Conservation (phyloP, 1,140 invertebrate species). For the Triops cancriformis region DNA sequence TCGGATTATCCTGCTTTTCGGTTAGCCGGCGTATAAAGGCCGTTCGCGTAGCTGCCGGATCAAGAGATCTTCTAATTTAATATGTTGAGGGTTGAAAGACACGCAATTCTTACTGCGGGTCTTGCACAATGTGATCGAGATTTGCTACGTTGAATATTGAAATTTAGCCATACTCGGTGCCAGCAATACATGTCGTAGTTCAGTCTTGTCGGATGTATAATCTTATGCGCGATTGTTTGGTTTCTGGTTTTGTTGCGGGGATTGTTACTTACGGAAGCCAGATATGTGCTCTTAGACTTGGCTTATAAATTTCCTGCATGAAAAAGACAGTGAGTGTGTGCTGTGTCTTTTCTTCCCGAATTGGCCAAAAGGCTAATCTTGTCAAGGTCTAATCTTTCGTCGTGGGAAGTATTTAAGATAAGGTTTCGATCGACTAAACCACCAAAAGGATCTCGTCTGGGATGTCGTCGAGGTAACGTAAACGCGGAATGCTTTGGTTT, state of each 20-base stretch:
- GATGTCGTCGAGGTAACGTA: no score
- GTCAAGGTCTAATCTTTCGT: neutral
- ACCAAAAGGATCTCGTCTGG: no score
- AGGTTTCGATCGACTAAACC: neutral
- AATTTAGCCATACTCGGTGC: no score
- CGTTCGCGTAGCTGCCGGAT: no score
- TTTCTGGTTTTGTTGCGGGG: slow-evolving; percentile 5
- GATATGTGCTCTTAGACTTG: neutral
- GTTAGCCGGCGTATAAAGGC: no score
- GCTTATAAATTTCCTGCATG: neutral
- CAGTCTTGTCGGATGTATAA: neutral
- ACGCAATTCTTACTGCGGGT: no score
- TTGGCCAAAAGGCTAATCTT: slow-evolving; percentile 10
- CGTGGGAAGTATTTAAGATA: neutral
- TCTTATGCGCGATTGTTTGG: neutral
- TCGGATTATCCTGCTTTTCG: no score
- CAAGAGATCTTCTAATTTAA: no score
- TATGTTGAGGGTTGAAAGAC: no score
- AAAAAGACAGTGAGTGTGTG: neutral
- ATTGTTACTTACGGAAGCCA: neutral
- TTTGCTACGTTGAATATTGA: no score
- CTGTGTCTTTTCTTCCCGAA: neutral
- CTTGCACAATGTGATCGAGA: no score
- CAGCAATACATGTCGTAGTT: neutral
- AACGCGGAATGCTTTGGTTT: no score